phyloP scores from a whole-genome alignment of 2,113 vertebrate species.

The Fulmarus glacialis region DNA sequence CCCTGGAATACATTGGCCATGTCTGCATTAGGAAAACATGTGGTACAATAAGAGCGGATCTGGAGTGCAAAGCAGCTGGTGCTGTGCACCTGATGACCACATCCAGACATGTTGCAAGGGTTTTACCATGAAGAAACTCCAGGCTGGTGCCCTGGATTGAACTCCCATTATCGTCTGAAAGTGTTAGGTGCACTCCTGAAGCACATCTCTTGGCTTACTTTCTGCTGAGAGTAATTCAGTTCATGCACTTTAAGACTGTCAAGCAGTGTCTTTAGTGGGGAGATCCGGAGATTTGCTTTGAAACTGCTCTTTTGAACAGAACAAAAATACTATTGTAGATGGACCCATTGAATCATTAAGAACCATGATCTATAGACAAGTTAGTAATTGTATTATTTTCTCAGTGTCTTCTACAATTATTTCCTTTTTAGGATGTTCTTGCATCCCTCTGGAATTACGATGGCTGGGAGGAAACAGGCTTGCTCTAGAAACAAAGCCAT shows the following conservation, averaged over 20 bases:
- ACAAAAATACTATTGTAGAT: neutral
- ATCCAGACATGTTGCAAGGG: neutral
- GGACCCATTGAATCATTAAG: neutral
- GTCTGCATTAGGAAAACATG: neutral
- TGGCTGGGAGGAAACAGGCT: neutral
- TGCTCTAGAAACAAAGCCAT: neutral
- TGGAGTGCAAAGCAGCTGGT: neutral
- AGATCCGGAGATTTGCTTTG: neutral
- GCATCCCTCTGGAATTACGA: neutral
- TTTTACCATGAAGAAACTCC: neutral
- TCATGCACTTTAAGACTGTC: neutral
- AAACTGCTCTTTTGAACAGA: neutral
- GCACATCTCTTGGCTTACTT: neutral
- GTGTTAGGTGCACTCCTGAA: neutral
- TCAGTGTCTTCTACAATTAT: neutral
- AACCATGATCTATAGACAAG: neutral
- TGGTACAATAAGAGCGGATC: neutral
- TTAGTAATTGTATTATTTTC: neutral
- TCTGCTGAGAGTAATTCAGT: neutral
- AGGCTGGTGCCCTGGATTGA: neutral
- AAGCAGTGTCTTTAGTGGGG: rapidly evolving
- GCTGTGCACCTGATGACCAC: neutral
- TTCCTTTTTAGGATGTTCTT: neutral
- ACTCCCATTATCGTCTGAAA: neutral
- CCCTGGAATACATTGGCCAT: neutral